Evolutionary conservation across 2,113 vertebrate species (phyloP), one percentile per base, ranked within the genome.

Genomic region (Etheostoma cragini): DNA sequence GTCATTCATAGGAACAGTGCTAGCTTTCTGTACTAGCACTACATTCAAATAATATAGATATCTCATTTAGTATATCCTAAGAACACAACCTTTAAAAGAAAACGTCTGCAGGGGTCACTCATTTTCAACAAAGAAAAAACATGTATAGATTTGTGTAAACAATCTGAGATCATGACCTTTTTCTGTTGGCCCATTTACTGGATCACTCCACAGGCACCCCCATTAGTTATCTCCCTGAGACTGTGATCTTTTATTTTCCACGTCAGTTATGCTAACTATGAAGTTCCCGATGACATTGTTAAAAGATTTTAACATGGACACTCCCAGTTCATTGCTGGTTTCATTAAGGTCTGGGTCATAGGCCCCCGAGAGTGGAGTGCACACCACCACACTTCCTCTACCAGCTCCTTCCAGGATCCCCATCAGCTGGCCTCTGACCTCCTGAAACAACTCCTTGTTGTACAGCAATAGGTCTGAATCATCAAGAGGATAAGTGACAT

Each of bases 341-440:
- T 99, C 98, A 30, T 95, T 93, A 76, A 99, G 94, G 54, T 97
- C 97, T 16, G 98, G 94, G 24, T 99, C 98, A 0, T 96, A 99
- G 69, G 93, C 94, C 1, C 98, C 98, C 6, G 93, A 96, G 61
- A 99, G 88, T 0, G 98, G 98, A 0, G 97, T 96, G 81, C 96
- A 96, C 72, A 95, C 95, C 54, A 94, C 94, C 67, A 99, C 91
- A 47, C 95, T 94, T 0, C 91, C 94, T 68, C 96, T 95, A 1
- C 95, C 95, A 1, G 96, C 96, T 54, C 79, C 85, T 13, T 91
- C 87, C 78, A 99, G 92, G 86, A 98, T 94, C 1, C 88, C 80
- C 0, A 91, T 89, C 58, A 99, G 90, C 60, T 97, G 97, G 1
- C 81, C 90, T 5, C 93, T 95, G 38, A 95, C 89, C 3, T 81